A percentile compares a stretch with the other conserved stretches of the same genome.
Evolutionary conservation across 23 tunicate genomes (phyloP).

Genomic region (Oikopleura dioica): DNA sequence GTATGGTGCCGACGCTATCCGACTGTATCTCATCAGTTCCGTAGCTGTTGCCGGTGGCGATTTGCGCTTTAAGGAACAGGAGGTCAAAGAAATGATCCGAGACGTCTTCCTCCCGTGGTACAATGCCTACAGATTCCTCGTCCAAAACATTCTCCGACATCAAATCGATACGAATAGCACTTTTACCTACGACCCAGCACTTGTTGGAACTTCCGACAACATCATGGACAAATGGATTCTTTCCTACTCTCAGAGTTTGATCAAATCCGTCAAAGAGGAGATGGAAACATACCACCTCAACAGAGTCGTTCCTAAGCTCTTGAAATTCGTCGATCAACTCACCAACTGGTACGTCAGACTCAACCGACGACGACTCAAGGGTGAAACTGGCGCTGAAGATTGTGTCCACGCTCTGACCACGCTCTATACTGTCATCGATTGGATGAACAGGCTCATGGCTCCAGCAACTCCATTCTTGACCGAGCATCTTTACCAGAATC

Average conservation of each 20-base stretch:
- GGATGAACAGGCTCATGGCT: slow-evolving; percentile 18
- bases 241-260: slow-evolving; percentile 60
- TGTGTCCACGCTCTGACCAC: slow-evolving; percentile 57
- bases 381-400: slow-evolving; percentile 71
- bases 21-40: slow-evolving; percentile 75
- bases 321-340: slow-evolving; percentile 65
- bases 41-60: slow-evolving; percentile 91
- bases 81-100: slow-evolving; percentile 1
- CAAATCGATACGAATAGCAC: background rate
- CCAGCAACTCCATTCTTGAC: slow-evolving; percentile 91
- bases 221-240: slow-evolving; percentile 94
- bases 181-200: slow-evolving; percentile 33
- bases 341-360: slow-evolving; percentile 99
- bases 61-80: slow-evolving; percentile 23
- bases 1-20: slow-evolving; percentile 90
- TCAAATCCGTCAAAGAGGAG: slow-evolving; percentile 38
- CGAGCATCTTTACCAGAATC: slow-evolving; percentile 84
- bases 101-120: slow-evolving; percentile 97
- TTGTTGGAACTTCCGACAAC: slow-evolving; percentile 35
- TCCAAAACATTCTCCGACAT: slow-evolving; percentile 7
- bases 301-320: slow-evolving; percentile 67
- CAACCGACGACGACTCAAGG: slow-evolving; percentile 65
- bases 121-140: slow-evolving; percentile 43
- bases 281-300: slow-evolving; percentile 62
- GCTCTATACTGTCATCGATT: slow-evolving; percentile 26